Conservation (phyloP, 2,113 vertebrate species). For the Hippoglossus stenolepis region DNA sequence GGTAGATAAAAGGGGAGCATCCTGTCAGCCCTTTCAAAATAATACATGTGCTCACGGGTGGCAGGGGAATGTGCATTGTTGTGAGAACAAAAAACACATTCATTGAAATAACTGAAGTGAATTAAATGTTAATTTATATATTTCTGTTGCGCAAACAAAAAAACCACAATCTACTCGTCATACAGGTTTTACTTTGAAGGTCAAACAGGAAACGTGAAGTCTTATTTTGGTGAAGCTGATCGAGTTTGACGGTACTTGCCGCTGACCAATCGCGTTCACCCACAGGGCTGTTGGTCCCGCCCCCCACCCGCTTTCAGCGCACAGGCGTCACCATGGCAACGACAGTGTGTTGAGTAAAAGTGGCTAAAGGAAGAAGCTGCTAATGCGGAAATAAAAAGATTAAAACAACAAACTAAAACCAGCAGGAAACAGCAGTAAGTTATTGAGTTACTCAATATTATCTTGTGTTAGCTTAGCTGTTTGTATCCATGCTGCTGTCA, state of each 20-base stretch:
- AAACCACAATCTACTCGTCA: not conserved
- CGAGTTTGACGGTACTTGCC: no score
- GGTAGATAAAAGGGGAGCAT: not conserved
- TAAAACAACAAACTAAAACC: not conserved
- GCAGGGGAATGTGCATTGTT: not conserved
- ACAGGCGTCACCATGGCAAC: slow-evolving; percentile 48
- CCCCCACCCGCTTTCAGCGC: not conserved
- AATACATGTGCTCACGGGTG: not conserved
- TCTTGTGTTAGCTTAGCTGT: no score
- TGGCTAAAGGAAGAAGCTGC: not conserved
- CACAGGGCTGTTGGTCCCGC: slow-evolving; percentile 7
- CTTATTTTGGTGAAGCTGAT: rapidly evolving
- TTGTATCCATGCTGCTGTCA: no score
- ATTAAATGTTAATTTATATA: not conserved
- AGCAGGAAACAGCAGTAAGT: no score
- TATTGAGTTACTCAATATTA: no score
- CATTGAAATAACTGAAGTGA: not conserved
- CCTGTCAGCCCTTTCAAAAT: slow-evolving; percentile 41
- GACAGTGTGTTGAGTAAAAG: slow-evolving; percentile 22
- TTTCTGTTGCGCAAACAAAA: not conserved
- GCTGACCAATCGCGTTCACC: not conserved
- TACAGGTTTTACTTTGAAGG: slow-evolving; percentile 45
- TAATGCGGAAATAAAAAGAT: not conserved
- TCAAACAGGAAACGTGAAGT: rapidly evolving
- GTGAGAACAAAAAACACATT: not conserved